A percentile compares a stretch with the other conserved stretches of the same genome.
Evolutionary conservation across 2,797 vertebrate species (phyloP).

Genomic region (Gallirallus australis): DNA sequence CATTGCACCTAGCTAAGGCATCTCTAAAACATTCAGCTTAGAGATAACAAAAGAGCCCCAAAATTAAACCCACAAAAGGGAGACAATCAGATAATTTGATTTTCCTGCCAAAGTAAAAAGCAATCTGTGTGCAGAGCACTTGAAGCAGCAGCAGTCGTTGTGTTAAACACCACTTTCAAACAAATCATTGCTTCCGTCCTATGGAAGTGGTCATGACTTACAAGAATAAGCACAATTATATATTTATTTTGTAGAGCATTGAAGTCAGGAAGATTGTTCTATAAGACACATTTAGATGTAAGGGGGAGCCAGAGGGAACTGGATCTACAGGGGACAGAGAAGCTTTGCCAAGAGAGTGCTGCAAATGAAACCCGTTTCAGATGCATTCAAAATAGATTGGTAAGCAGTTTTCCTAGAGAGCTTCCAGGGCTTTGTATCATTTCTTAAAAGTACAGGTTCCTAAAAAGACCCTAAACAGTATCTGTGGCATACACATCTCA

Average conservation of each 20-base stretch:
- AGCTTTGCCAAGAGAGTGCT: background rate
- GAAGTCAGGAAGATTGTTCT: background rate
- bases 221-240: background rate
- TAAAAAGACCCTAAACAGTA: background rate
- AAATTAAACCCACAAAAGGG: background rate
- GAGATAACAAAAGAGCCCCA: background rate
- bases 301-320: background rate
- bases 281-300: background rate
- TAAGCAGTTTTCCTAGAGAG: background rate
- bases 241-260: background rate
- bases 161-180: background rate
- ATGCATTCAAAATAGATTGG: background rate
- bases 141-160: background rate
- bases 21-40: background rate
- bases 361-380: background rate
- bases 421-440: background rate
- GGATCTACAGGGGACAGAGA: background rate
- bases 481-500: background rate
- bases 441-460: background rate
- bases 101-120: background rate
- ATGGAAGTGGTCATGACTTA: background rate
- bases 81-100: background rate
- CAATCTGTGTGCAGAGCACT: background rate
- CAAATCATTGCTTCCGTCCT: background rate
- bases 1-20: background rate